A percentile compares a stretch with the other conserved stretches of the same genome.
These are phyloP conservation scores for Pelusios castaneus DNA, from an alignment of 2,113 vertebrate genomes.

Conservation along the genomic window DNA sequence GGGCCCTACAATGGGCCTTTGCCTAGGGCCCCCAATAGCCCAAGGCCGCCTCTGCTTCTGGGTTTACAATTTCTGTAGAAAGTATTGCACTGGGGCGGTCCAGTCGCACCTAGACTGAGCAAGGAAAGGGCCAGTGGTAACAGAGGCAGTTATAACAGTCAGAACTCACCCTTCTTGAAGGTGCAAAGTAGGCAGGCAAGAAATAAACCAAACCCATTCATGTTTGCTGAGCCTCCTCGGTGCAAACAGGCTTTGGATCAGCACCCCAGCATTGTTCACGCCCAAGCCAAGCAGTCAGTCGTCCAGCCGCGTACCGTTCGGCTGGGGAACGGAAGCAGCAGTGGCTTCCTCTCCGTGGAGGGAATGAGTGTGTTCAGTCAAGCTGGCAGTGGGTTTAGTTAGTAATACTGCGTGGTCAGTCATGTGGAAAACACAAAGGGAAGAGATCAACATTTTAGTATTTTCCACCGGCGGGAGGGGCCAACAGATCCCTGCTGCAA, in stretches of 20 bases:
- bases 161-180: constrained; percentile 64
- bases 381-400: not conserved
- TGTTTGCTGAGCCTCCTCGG: not conserved
- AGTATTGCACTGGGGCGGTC: not conserved
- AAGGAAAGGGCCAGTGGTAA: not conserved
- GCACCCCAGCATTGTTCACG: not conserved
- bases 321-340: constrained; percentile 17
- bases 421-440: constrained; percentile 41
- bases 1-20: too few relatives aligned
- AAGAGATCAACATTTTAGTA: not conserved
- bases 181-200: constrained; percentile 51
- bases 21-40: too few relatives aligned
- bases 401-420: constrained; percentile 55
- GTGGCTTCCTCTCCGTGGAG: constrained; percentile 40
- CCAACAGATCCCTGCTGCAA: not conserved
- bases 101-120: fast-evolving
- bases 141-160: not conserved
- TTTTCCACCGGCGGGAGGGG: not conserved
- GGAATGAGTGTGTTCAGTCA: constrained; percentile 19
- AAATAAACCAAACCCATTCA: constrained; percentile 7
- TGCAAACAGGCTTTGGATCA: not conserved
- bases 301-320: not conserved
- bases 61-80: not conserved
- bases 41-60: too few relatives aligned
- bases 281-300: not conserved